Percentiles rank a stretch among this genome's conserved stretches.
Conservation (phyloP, 2,113 vertebrate species). For the Chaenogobius annularis region DNA sequence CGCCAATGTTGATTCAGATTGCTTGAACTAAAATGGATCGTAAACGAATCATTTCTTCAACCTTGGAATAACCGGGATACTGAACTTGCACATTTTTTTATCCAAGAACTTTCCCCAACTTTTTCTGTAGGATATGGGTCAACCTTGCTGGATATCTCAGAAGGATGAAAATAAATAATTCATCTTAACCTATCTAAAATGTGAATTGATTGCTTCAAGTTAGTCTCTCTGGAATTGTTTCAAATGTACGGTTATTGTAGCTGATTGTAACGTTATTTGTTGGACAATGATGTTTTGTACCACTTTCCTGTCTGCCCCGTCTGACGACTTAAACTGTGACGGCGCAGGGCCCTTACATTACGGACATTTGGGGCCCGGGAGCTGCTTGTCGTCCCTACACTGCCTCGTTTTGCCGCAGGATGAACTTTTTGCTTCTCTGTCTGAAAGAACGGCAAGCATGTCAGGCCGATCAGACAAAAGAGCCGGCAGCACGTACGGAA, state of each 20-base stretch:
- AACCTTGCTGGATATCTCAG: background rate
- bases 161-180: constrained; percentile 19
- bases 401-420: constrained; percentile 82
- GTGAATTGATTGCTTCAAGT: background rate
- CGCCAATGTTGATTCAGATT: constrained; percentile 4
- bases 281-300: constrained; percentile 77
- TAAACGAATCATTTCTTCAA: constrained; percentile 17
- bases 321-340: constrained; percentile 67
- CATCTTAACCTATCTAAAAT: background rate
- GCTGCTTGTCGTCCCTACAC: constrained; percentile 79
- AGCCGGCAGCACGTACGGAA: constrained; percentile 67
- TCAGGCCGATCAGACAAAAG: constrained; percentile 57
- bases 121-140: background rate
- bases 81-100: background rate
- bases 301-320: constrained; percentile 75
- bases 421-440: constrained; percentile 73
- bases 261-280: background rate
- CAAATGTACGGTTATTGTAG: background rate
- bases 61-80: background rate
- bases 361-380: constrained; percentile 47
- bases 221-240: background rate
- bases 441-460: constrained; percentile 51
- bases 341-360: constrained; percentile 20
- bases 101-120: background rate
- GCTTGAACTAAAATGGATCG: constrained; percentile 10